Percentiles rank a stretch among this genome's conserved stretches.
phyloP scores from a whole-genome alignment of 2,797 vertebrate species.

The Cygnus olor region DNA sequence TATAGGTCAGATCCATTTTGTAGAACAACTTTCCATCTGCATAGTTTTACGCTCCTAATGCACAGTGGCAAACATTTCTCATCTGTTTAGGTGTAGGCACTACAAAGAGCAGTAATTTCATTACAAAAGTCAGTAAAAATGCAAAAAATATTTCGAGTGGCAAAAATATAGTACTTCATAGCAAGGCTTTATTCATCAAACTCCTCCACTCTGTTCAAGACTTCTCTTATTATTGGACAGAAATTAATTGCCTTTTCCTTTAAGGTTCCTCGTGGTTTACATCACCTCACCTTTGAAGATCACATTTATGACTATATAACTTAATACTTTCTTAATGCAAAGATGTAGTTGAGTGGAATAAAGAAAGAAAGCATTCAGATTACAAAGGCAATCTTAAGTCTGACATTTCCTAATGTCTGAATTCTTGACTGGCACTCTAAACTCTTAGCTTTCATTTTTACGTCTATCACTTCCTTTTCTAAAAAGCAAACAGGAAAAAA shows the following conservation, averaged over 20 bases:
- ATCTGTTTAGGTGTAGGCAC: not conserved
- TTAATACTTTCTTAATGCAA: not conserved
- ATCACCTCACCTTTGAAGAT: not conserved
- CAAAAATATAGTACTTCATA: not conserved
- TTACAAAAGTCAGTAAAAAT: not conserved
- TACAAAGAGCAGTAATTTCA: not conserved
- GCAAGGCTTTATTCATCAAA: not conserved
- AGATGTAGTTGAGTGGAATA: not conserved
- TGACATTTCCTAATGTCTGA: not conserved
- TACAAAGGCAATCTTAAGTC: not conserved
- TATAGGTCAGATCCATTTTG: not conserved
- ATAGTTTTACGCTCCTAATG: not conserved
- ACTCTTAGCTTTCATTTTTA: not conserved
- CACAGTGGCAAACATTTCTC: not conserved
- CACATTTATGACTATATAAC: not conserved
- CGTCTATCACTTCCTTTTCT: not conserved
- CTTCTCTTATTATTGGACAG: not conserved
- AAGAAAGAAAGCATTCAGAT: not conserved
- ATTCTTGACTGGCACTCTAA: not conserved
- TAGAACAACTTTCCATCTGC: not conserved
- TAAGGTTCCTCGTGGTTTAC: not conserved
- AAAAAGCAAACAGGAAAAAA: not conserved
- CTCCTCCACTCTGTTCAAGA: not conserved
- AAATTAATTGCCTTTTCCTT: not conserved
- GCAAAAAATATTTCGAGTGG: not conserved